Base-by-base conservation (phyloP, 1,140 invertebrate genomes). In the Harlomillsia oculata region DNA sequence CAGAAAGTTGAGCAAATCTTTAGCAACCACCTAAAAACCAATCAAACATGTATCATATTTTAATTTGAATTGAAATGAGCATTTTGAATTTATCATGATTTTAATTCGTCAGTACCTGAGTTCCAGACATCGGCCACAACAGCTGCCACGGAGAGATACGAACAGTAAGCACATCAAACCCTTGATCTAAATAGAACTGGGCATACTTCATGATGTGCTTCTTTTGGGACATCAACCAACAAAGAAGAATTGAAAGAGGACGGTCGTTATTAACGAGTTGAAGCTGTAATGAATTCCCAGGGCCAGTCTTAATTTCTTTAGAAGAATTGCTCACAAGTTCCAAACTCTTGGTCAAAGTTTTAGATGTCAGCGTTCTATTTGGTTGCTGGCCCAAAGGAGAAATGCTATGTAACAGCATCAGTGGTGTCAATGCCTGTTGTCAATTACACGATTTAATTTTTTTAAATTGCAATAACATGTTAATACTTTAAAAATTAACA, bases 141-240 rank as follows among this genome's bases (percentile, higher is more conserved):
- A 72, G 53, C 41, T 71, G 67, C 43, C 59, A 55, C 0, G 69
- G 70, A 30, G 60, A 66, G 16, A 74, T 67, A 20, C 66, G 53
- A 5, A 75, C 66, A 18, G 68, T 70, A 6, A 75, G 59, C 2
- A 75, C 72, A 66, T 75, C 74, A 62, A 73, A 75, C 6, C 75
- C 75, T 58, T 71, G 68, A 20, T 69, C 65, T 3, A 71, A 59
- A 54, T 75, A 76, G 29, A 74, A 64, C 21, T 70, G 60, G 26
- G 68, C 67, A 56, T 72, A 76, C 52, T 75, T 75, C 29, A 71
- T 63, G 9, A 76, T 53, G 55, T 76, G 73, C 30, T 66, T 63
- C 18, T 68, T 68, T 59, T 74, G 71, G 6, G 74, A 72, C 53
- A 71, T 59, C 64, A 76, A 67, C 75, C 75, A 76, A 28, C 70